phyloP scores from a whole-genome alignment of 2,797 vertebrate species.

The Phataginus tricuspis region DNA sequence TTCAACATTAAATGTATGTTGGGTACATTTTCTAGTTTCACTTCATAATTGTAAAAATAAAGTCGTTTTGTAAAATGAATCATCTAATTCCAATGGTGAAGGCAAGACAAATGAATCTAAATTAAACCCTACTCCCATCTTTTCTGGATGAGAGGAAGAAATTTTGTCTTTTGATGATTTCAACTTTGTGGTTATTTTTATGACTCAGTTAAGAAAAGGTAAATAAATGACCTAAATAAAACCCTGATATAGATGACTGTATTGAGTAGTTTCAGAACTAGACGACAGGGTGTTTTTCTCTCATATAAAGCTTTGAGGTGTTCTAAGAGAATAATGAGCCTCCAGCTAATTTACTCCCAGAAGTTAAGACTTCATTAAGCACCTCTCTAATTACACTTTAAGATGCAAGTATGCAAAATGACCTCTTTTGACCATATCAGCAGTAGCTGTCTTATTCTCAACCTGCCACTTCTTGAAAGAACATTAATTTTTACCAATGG shows the following conservation, averaged over 20 bases:
- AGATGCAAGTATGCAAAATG: neutral
- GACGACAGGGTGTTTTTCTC: neutral
- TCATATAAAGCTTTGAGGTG: neutral
- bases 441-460: conserved; percentile 21
- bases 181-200: neutral
- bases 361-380: neutral
- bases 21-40: neutral
- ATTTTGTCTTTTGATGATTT: neutral
- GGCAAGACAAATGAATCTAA: neutral
- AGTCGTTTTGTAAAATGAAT: neutral
- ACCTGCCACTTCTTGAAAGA: conserved; percentile 19
- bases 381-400: neutral
- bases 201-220: neutral
- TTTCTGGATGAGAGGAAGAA: neutral
- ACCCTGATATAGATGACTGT: neutral
- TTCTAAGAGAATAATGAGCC: neutral
- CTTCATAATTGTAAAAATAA: neutral
- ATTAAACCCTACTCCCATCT: neutral
- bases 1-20: neutral
- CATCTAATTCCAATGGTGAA: neutral
- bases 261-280: neutral
- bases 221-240: neutral
- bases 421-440: neutral
- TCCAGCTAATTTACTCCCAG: neutral
- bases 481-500: neutral